These are phyloP conservation scores for Cheirogaleus major DNA, from an alignment of 2,797 vertebrate genomes.

Conservation along the genomic window DNA sequence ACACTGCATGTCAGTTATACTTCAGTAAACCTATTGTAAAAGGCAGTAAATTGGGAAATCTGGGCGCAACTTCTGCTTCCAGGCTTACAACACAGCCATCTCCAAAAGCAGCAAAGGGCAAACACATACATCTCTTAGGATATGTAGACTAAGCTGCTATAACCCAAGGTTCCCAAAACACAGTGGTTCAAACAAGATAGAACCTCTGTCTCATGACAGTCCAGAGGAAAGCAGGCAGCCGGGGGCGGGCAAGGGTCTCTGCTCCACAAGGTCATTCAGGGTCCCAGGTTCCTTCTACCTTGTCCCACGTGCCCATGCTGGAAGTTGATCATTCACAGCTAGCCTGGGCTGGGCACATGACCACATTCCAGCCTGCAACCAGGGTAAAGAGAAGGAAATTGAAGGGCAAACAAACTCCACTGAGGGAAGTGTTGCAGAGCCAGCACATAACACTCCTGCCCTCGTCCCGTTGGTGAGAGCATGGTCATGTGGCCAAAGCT, in stretches of 20 bases:
- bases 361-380: not conserved
- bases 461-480: not conserved
- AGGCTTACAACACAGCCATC: not conserved
- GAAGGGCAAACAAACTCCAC: not conserved
- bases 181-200: not conserved
- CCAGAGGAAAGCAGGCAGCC: not conserved
- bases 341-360: not conserved
- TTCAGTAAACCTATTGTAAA: not conserved
- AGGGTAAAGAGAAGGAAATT: not conserved
- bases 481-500: rapidly evolving
- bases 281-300: not conserved
- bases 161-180: not conserved
- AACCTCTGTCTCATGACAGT: not conserved
- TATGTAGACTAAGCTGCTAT: too few species aligned
- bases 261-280: not conserved
- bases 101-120: not conserved
- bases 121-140: rapidly evolving
- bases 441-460: rapidly evolving
- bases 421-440: not conserved
- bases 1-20: not conserved
- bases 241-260: not conserved
- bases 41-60: not conserved
- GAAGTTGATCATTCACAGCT: not conserved
- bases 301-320: not conserved
- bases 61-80: not conserved